Conservation (phyloP, 2,888 invertebrate genomes). For the Epicampocera succincta region DNA sequence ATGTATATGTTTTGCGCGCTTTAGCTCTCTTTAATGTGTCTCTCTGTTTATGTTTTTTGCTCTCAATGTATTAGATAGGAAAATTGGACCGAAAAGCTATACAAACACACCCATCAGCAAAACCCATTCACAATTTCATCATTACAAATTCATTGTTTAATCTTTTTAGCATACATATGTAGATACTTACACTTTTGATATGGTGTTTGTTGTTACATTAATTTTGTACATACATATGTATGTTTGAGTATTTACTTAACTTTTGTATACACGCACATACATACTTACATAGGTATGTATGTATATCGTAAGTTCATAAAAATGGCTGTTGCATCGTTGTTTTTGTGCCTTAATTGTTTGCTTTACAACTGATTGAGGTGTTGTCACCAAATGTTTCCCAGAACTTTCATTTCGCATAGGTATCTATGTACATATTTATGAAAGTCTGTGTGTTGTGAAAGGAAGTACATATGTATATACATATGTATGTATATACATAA, state of each 20-base stretch:
- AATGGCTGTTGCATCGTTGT: slow-evolving; percentile 39
- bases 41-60: slow-evolving; percentile 61
- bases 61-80: slow-evolving; percentile 31
- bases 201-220: too few relatives aligned
- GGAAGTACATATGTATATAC: too few relatives aligned
- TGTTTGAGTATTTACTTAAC: too few relatives aligned
- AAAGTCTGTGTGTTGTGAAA: too few relatives aligned
- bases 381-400: slow-evolving; percentile 15
- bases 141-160: slow-evolving; percentile 64
- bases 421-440: too few relatives aligned
- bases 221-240: too few relatives aligned
- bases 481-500: too few relatives aligned
- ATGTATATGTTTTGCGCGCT: slow-evolving; percentile 61
- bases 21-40: slow-evolving; percentile 48
- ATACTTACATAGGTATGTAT: not conserved
- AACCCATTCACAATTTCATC: slow-evolving; percentile 61
- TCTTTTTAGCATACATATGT: slow-evolving; percentile 31
- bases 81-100: slow-evolving; percentile 25
- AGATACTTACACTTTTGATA: not conserved
- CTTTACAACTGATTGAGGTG: slow-evolving; percentile 49
- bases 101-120: slow-evolving; percentile 57
- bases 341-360: slow-evolving; percentile 9
- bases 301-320: not conserved
- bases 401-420: slow-evolving; percentile 11
- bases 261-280: not conserved